Base-by-base conservation (phyloP, 2,797 vertebrate species). In the Phylloscopus collybita region DNA sequence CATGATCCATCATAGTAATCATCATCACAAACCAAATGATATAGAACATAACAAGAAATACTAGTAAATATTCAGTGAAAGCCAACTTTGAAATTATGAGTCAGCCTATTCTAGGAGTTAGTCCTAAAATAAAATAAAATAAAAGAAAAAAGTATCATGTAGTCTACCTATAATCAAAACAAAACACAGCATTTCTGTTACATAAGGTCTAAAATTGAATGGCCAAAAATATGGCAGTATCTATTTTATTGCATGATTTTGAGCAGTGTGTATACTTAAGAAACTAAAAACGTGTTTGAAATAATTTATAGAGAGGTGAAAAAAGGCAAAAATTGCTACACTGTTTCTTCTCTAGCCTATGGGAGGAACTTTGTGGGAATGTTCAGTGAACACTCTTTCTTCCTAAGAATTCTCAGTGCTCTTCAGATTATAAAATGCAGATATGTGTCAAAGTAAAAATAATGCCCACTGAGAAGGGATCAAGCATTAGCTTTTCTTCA, bases 41-140 rank as follows among this genome's bases (percentile, higher is more conserved):
- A 91, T 6, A 78, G 65, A 82, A 78, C 12, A n/a, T 87, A 93
- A 81, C 27, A 75, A 59, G 53, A 92, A 94, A 87, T 60, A 57
- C 36, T 73, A 65, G 54, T 26, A 78, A 93, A 72, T 79, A 90
- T 62, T 83, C 51, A 49, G 32, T 36, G 54, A 94, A 88, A 86
- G 26, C 11, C 62, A 79, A 66, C 62, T 92, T 91, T 30, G 30
- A 92, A 61, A 80, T 59, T 71, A 44, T 89, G 23, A 78, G 25
- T 75, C 67, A 79, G 9, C 57, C 91, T 88, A 47, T 79, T 95
- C 40, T 60, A 78, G 62, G 40, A 79, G 18, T 62, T 81, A n/a
- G 29, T 67, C 51, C 66, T 84, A 88, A 91, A 96, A 72, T 47
- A 82, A 82, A 96, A 72, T 47, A 82, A 82, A 66, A 64, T 7